Conservation (phyloP, 2,888 invertebrate genomes). For the Cephus sareptanus region DNA sequence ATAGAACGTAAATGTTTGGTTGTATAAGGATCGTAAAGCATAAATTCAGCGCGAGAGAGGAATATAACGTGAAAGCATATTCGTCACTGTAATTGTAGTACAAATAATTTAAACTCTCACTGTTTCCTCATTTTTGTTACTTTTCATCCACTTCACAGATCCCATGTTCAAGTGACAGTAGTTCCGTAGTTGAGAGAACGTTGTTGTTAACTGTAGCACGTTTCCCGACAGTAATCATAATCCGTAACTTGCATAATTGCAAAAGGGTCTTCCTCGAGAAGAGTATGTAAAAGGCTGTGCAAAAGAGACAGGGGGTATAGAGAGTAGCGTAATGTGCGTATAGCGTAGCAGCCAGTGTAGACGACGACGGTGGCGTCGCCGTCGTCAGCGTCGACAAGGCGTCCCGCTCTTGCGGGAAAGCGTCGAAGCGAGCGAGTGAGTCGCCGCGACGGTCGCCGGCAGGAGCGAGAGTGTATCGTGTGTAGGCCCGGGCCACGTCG, state of each 20-base stretch:
- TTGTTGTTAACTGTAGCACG: not conserved
- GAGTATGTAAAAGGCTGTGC: slow-evolving; percentile 4
- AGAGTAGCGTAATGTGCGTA: not conserved
- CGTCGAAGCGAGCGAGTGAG: slow-evolving; percentile 48
- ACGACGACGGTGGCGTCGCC: slow-evolving; percentile 35
- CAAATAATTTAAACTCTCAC: not conserved
- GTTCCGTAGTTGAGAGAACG: not conserved
- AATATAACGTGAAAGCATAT: not conserved
- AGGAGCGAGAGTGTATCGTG: slow-evolving; percentile 36
- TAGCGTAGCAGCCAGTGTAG: slow-evolving; percentile 18
- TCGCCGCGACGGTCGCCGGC: slow-evolving; percentile 46
- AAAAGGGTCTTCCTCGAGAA: not conserved
- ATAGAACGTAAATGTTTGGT: not conserved
- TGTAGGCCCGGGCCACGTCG: slow-evolving; percentile 43
- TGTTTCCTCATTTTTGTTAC: not conserved
- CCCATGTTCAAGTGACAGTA: not conserved
- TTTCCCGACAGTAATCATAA: not conserved
- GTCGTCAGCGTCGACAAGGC: slow-evolving; percentile 39
- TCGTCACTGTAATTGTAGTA: not conserved
- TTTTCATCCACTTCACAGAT: not conserved
- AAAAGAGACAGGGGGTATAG: not conserved
- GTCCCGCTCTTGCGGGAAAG: slow-evolving; percentile 24
- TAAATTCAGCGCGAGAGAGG: not conserved
- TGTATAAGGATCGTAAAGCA: not conserved
- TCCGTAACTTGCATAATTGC: not conserved